Evolutionary conservation across 2,797 vertebrate species (phyloP).

Genomic region (Danio aesculapii): DNA sequence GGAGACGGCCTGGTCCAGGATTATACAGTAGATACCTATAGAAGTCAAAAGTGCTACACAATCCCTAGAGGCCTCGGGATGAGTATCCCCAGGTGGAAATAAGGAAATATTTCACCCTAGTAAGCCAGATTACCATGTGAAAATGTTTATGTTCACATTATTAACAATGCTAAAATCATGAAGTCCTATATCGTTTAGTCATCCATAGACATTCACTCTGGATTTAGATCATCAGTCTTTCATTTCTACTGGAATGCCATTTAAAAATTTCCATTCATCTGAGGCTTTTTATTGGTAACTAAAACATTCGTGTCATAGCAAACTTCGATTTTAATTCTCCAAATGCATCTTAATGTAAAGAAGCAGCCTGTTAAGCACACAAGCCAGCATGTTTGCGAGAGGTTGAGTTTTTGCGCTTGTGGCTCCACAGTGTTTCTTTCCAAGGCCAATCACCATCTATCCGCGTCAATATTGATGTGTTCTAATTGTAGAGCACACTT

Average conservation of each 20-base stretch:
- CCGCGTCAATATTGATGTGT: slow-evolving; percentile 42
- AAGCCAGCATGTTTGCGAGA: background rate
- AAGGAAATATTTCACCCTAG: too few species aligned
- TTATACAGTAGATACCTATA: too few species aligned
- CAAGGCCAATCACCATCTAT: slow-evolving; percentile 46
- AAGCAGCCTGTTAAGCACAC: background rate
- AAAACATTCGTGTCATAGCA: background rate
- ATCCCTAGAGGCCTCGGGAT: too few species aligned
- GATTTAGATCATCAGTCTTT: too few species aligned
- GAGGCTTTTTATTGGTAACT: background rate
- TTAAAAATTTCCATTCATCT: slow-evolving; percentile 3
- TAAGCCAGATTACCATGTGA: too few species aligned
- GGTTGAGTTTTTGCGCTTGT: slow-evolving; percentile 12
- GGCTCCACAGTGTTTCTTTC: slow-evolving; percentile 21
- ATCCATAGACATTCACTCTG: too few species aligned
- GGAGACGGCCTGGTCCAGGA: too few species aligned
- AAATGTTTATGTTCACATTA: too few species aligned
- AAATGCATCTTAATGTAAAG: background rate
- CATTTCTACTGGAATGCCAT: background rate
- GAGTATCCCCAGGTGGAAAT: too few species aligned
- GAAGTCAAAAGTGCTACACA: too few species aligned
- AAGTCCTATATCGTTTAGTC: too few species aligned
- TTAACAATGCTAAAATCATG: too few species aligned
- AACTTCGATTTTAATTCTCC: background rate
- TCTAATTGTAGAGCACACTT: slow-evolving; percentile 53